Evolutionary conservation across 2,113 vertebrate genomes (phyloP), one percentile per base, ranked within the genome.

Genomic region (Colinus virginianus): DNA sequence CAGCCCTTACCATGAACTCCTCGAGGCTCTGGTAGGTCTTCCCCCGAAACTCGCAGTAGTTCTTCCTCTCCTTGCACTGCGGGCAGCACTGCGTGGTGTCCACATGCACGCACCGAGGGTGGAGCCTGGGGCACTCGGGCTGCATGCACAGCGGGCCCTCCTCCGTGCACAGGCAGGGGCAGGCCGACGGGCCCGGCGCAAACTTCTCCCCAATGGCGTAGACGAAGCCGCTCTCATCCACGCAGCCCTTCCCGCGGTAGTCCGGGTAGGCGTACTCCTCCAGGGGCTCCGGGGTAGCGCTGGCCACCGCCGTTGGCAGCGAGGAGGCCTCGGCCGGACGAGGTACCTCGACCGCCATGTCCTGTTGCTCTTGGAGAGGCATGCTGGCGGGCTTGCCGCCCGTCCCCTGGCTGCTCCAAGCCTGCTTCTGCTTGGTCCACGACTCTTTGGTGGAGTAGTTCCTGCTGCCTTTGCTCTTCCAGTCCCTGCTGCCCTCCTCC

Each of bases 51-150:
- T 99, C 99, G 75, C 99, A 99, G 98, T 99, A 99, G 97, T 99
- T 99, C 95, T 98, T 99, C 95, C 97, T 98, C 98, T 99, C 99
- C 91, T 98, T 99, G 98, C 99, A 99, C 97, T 98, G 98, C 3
- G 99, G 99, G 96, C 99, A 99, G 97, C 99, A 99, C 84, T 99
- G 98, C 83, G 98, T 99, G 55, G 98, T 99, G 98, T 99, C 99
- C 88, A 99, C 98, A 90, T 98, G 98, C 90, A 99, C 97, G 94
- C 99, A 99, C 42, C 99, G 99, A 30, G 99, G 99, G 95, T 99
- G 99, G 76, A 99, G 98, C 90, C 98, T 97, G 48, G 99, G 99
- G 93, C 99, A 99, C 94, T 99, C 99, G 2, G 99, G 99, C 94
- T 99, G 98, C 80, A 98, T 97, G 95, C 99, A 99, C 71, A 99